phyloP scores from a whole-genome alignment of 2,888 invertebrate species.

The Priapulus caudatus region DNA sequence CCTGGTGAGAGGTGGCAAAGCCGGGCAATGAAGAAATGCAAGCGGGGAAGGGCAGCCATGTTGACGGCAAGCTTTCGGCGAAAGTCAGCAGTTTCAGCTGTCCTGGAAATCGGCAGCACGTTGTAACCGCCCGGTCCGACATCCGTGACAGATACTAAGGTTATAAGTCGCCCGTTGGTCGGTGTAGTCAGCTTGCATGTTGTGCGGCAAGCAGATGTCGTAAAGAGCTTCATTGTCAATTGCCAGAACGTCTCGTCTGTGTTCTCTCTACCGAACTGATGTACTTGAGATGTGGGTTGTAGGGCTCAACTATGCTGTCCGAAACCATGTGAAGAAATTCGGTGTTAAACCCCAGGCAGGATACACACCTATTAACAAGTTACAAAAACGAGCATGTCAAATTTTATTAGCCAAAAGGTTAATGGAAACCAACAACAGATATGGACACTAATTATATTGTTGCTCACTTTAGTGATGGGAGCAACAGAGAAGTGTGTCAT shows the following conservation, averaged over 20 bases:
- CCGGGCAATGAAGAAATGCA: conserved; percentile 37
- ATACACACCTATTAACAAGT: no score
- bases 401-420: no score
- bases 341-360: no score
- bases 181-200: conserved; percentile 34
- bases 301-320: no score
- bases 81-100: no score
- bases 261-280: conserved; percentile 32
- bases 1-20: conserved; percentile 33
- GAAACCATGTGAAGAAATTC: no score
- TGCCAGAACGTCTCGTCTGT: conserved; percentile 38
- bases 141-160: conserved; percentile 38
- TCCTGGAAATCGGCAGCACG: conserved; percentile 35
- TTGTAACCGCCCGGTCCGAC: conserved; percentile 39
- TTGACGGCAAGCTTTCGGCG: conserved; percentile 32
- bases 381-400: no score
- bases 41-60: conserved; percentile 35
- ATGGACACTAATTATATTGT: no score
- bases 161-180: conserved; percentile 37
- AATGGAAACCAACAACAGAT: no score
- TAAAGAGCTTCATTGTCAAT: conserved; percentile 39
- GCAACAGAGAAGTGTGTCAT: no score
- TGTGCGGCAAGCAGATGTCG: conserved; percentile 37
- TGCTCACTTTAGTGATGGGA: no score
- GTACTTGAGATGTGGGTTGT: no score